phyloP scores from a whole-genome alignment of 2,113 vertebrate genomes.

The Perca schrenkii region DNA sequence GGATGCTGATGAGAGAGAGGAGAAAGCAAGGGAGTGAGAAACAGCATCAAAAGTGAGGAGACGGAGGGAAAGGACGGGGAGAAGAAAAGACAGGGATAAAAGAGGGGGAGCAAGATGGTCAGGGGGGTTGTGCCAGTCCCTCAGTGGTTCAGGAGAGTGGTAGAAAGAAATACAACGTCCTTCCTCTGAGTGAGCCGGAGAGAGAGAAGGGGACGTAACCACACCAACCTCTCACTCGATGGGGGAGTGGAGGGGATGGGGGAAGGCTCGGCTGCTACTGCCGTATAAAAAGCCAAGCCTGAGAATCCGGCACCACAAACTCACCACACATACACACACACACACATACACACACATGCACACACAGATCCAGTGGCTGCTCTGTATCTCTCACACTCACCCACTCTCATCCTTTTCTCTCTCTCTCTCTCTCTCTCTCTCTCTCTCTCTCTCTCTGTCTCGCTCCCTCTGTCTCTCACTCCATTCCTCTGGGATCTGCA shows the following conservation, averaged over 20 bases:
- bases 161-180: constrained; percentile 60
- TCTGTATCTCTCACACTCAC: constrained; percentile 75
- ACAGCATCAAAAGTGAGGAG: constrained; percentile 50
- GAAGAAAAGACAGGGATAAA: constrained; percentile 18
- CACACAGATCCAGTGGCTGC: constrained; percentile 78
- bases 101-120: constrained; percentile 51
- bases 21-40: constrained; percentile 61
- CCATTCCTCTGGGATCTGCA: constrained; percentile 75
- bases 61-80: constrained; percentile 21
- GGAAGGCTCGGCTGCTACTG: constrained; percentile 57
- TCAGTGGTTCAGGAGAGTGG: constrained; percentile 42
- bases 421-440: constrained; percentile 31
- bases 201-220: constrained; percentile 64
- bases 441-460: constrained; percentile 54
- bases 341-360: constrained; percentile 45
- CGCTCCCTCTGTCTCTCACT: constrained; percentile 69
- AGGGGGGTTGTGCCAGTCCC: constrained; percentile 34
- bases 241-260: constrained; percentile 56
- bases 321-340: constrained; percentile 59
- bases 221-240: constrained; percentile 75
- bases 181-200: constrained; percentile 67
- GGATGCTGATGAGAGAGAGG: constrained; percentile 73
- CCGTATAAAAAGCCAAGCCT: constrained; percentile 86
- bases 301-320: constrained; percentile 85
- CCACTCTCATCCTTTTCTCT: constrained; percentile 62